Evolutionary conservation across 2,113 vertebrate genomes (phyloP).

Genomic region (Elaphurus davidianus): DNA sequence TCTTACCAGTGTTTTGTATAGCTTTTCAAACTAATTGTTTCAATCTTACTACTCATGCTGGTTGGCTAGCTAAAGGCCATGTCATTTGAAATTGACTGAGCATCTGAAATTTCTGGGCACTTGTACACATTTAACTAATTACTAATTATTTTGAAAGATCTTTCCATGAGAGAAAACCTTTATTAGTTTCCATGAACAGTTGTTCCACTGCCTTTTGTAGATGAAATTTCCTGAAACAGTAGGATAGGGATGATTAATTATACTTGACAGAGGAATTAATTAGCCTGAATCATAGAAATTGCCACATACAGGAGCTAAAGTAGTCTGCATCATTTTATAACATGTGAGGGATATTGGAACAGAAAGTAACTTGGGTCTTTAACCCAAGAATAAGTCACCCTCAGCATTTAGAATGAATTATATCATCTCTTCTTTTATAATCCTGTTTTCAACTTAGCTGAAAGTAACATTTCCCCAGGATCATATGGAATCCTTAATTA

Average conservation of each 20-base stretch:
- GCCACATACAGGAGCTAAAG: conserved; percentile 17
- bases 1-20: not conserved
- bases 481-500: not conserved
- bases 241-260: conserved; percentile 19
- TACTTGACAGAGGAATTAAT: conserved; percentile 45
- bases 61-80: not conserved
- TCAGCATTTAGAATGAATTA: not conserved
- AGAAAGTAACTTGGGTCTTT: not conserved
- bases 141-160: conserved; percentile 30
- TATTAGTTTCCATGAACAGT: conserved; percentile 39
- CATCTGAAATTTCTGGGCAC: not conserved
- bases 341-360: not conserved
- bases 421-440: not conserved
- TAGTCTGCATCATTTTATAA: conserved; percentile 40
- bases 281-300: conserved; percentile 55
- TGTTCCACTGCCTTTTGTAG: conserved; percentile 27
- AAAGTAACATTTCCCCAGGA: not conserved
- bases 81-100: not conserved
- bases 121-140: conserved; percentile 9
- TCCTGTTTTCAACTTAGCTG: not conserved
- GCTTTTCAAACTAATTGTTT: conserved; percentile 37
- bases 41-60: not conserved
- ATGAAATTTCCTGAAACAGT: conserved; percentile 19
- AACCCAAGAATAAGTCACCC: conserved; percentile 32
- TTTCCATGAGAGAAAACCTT: not conserved